Percentiles rank a stretch among this genome's conserved stretches.
Conservation (phyloP, 1,140 invertebrate species). For the Saccostrea glomerata region DNA sequence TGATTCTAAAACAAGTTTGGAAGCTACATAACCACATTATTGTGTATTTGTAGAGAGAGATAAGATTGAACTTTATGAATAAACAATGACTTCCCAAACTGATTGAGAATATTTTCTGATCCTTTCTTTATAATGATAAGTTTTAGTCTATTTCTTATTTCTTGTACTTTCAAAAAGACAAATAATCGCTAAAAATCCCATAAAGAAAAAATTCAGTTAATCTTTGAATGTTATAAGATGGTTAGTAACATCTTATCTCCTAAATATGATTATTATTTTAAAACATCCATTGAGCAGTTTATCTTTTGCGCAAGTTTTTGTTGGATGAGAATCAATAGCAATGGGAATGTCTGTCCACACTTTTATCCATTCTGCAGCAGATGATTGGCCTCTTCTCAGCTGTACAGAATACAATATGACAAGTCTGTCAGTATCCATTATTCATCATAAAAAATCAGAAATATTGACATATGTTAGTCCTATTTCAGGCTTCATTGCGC, state of each 20-base stretch:
- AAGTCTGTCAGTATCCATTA: slow-evolving; percentile 16
- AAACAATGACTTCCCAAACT: slow-evolving; percentile 1
- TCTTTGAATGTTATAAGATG: not conserved
- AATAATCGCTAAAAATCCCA: too few species aligned
- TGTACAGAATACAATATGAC: not conserved
- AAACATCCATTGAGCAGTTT: not conserved
- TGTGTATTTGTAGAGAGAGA: not conserved
- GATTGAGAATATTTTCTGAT: not conserved
- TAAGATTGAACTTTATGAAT: not conserved
- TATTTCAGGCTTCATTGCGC: slow-evolving; percentile 17
- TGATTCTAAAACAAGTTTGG: not conserved
- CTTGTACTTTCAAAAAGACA: not conserved
- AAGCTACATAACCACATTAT: not conserved
- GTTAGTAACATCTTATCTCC: not conserved
- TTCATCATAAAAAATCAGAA: not conserved
- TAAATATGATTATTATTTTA: not conserved
- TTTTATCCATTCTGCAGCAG: not conserved
- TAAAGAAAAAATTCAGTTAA: too few species aligned
- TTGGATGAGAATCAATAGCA: not conserved
- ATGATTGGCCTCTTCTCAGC: not conserved
- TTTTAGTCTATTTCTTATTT: not conserved
- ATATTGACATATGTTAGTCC: slow-evolving; percentile 21
- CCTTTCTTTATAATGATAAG: not conserved
- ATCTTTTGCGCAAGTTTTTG: not conserved
- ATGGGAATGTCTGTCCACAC: not conserved